phyloP scores from a whole-genome alignment of 2,888 invertebrate species.

The Perdita meconis region DNA sequence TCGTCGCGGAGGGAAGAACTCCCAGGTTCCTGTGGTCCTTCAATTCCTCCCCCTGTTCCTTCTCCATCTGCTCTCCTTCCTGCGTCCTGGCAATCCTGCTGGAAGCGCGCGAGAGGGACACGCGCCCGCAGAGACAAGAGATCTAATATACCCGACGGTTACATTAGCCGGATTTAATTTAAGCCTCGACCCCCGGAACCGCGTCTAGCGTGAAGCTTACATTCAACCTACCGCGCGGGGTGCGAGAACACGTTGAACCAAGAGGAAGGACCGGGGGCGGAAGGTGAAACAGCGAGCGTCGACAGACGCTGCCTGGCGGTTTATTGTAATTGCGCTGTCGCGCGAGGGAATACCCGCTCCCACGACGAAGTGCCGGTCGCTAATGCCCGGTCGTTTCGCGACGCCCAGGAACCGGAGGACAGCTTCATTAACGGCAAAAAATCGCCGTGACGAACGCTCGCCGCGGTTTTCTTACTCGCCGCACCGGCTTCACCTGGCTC shows the following conservation, averaged over 20 bases:
- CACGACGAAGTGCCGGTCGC: conserved; percentile 39
- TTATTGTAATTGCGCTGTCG: conserved; percentile 80
- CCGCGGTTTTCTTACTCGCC: conserved; percentile 41
- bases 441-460: conserved; percentile 29
- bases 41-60: conserved; percentile 24
- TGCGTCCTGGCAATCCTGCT: conserved; percentile 22
- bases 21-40: conserved; percentile 34
- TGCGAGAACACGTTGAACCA: conserved; percentile 54
- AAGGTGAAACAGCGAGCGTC: conserved; percentile 41
- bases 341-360: conserved; percentile 62
- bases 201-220: conserved; percentile 65
- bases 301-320: conserved; percentile 61
- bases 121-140: conserved; percentile 70
- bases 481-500: conserved; percentile 26
- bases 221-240: conserved; percentile 63
- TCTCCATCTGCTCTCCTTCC: not conserved
- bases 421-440: conserved; percentile 74
- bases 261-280: conserved; percentile 55
- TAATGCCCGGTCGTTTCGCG: conserved; percentile 67
- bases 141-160: conserved; percentile 80
- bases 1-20: conserved; percentile 36
- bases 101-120: conserved; percentile 44
- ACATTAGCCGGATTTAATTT: conserved; percentile 82
- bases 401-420: conserved; percentile 54
- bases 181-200: conserved; percentile 71